Percentiles rank a stretch among this genome's conserved stretches.
These are phyloP conservation scores for Phragmatobia fuliginosa DNA, from an alignment of 2,888 invertebrate genomes.

Conservation along the genomic window DNA sequence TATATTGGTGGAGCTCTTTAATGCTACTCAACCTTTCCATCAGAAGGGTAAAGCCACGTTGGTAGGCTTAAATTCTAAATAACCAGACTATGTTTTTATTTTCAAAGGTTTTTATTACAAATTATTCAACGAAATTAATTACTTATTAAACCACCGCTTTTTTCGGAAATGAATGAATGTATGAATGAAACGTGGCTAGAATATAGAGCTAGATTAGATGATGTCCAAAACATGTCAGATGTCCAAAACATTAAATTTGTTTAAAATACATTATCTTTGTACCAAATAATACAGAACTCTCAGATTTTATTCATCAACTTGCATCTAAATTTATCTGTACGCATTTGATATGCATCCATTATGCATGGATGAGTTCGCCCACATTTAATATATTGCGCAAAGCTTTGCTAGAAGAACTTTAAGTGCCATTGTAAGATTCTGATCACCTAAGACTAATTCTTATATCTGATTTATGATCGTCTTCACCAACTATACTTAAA, in stretches of 20 bases:
- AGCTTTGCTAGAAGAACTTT: neutral
- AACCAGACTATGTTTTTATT: neutral
- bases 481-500: too few species aligned
- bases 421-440: neutral
- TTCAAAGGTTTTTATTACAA: neutral
- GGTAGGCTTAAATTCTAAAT: too few species aligned
- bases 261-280: neutral
- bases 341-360: neutral
- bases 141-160: neutral
- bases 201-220: too few species aligned
- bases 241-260: neutral
- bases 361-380: conserved; percentile 1
- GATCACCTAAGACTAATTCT: neutral
- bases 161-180: neutral
- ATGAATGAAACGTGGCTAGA: neutral
- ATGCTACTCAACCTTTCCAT: too few species aligned
- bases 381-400: neutral
- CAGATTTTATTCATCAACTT: neutral
- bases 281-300: neutral
- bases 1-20: too few species aligned
- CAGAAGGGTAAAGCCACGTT: too few species aligned
- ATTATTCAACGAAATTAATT: neutral
- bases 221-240: too few species aligned
- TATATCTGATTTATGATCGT: neutral
- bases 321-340: neutral